Evolutionary conservation across 2,797 vertebrate species (phyloP), one percentile per base, ranked within the genome.

Genomic region (Eutrigla gurnardus): DNA sequence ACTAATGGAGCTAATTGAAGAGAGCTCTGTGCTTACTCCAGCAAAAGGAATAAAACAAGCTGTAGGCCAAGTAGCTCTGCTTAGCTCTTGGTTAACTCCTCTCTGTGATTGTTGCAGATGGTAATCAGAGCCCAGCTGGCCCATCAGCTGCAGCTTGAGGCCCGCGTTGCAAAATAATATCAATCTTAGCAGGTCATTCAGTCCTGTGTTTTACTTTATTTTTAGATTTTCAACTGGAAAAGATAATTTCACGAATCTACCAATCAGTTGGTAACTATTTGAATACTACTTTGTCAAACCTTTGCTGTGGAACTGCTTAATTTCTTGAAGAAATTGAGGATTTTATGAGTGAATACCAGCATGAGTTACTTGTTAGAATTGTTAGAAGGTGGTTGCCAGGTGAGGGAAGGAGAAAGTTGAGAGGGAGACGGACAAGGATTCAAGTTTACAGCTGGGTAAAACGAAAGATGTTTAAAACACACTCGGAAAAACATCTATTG

Each of bases 101-200:
- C 78, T 83, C 79, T 88, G 73, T 81, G 86, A 89, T 80, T 85
- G 86, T 86, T 89, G 78, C 88, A 90, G 86, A 87, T 89, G 86
- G 85, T 84, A 78, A 87, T 88, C 82, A 89, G 82, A 91, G 81
- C 67, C 84, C 85, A 89, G 91, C 78, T 87, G 81, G 81, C 63
- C 72, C 39, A 62, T 70, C 64, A 76, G 73, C 81, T 70, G 84
- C 71, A 67, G 73, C 74, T 83, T 73, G 78, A 77, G 74, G 78
- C 79, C 73, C 60, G 71, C 69, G 50, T 86, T 82, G 84, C 72
- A 82, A 79, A 85, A 86, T 82, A 63, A 84, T 82, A 88, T 86
- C 63, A 85, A 50, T 83, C 68, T 77, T 61, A 43, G 58, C 52
- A 65, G 75, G 45, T 67, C 36, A 64, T 68, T 66, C 78, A 75